Conservation (phyloP, 1,140 invertebrate species). For the Drosophila carrolli region DNA sequence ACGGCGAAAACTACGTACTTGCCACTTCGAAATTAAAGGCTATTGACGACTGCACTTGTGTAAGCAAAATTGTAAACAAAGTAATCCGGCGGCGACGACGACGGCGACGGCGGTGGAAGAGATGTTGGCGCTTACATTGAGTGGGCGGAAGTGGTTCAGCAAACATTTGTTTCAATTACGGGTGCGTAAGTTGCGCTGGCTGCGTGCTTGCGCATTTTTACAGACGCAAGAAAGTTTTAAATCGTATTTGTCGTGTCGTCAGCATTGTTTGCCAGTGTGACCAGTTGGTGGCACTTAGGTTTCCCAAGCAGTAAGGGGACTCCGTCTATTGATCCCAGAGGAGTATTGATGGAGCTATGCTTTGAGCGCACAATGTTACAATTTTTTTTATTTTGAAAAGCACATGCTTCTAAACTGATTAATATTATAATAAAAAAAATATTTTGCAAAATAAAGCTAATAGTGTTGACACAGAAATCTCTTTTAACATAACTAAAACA, state of each 20-base stretch:
- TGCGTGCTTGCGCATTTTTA: slow-evolving; percentile 54
- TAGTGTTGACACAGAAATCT: too few relatives aligned
- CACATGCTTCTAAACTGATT: too few relatives aligned
- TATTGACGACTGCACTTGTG: slow-evolving; percentile 46
- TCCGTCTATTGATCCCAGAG: not conserved
- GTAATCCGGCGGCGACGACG: slow-evolving; percentile 36
- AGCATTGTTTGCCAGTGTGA: slow-evolving; percentile 48
- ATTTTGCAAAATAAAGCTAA: too few relatives aligned
- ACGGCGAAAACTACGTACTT: slow-evolving; percentile 5
- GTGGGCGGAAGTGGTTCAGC: slow-evolving; percentile 33
- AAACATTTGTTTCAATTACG: slow-evolving; percentile 53
- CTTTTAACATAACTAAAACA: too few relatives aligned
- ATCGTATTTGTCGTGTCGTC: slow-evolving; percentile 69
- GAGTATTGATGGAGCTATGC: not conserved
- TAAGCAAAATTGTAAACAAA: slow-evolving; percentile 59
- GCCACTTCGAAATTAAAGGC: slow-evolving; percentile 20
- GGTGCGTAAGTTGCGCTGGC: slow-evolving; percentile 6
- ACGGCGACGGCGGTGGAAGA: slow-evolving; percentile 43
- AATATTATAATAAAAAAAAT: too few relatives aligned
- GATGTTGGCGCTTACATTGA: slow-evolving; percentile 45
- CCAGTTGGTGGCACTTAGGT: not conserved
- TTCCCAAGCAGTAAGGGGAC: not conserved
- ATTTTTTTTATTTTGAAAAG: too few relatives aligned
- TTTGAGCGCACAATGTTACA: too few relatives aligned
- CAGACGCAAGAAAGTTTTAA: slow-evolving; percentile 38